These are phyloP conservation scores for Gallinago paraguaiae DNA, from an alignment of 2,113 vertebrate genomes.

Conservation along the genomic window DNA sequence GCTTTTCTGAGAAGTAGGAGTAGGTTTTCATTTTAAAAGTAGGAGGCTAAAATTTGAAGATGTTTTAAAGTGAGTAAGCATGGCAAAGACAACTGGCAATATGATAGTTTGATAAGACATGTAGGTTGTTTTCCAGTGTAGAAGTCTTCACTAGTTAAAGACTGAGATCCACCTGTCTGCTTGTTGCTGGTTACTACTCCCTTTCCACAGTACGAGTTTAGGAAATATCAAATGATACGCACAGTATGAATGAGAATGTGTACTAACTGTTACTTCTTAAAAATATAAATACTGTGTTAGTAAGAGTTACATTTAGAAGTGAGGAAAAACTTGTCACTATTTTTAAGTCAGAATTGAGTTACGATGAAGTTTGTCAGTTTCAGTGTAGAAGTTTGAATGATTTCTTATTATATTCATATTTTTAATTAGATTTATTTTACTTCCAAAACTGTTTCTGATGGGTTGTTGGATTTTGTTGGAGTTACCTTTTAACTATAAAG, in stretches of 20 bases:
- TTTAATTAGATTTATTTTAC: not conserved
- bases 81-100: not conserved
- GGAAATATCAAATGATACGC: not conserved
- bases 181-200: not conserved
- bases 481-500: not conserved
- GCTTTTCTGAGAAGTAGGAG: not conserved
- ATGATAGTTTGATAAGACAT: not conserved
- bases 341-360: not conserved
- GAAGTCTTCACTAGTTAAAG: not conserved
- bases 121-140: not conserved
- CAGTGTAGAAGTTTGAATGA: not conserved
- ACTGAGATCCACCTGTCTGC: not conserved
- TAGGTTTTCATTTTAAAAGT: not conserved
- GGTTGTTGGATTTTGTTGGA: not conserved
- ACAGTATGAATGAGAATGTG: not conserved
- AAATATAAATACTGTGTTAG: not conserved
- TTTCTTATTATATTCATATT: not conserved
- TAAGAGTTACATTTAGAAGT: not conserved
- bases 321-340: not conserved
- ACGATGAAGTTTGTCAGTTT: rapidly evolving
- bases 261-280: not conserved
- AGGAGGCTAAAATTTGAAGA: not conserved
- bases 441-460: not conserved
- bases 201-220: not conserved
- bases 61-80: not conserved